Percentiles rank a stretch among this genome's conserved stretches.
phyloP scores from a whole-genome alignment of 30 jellyfish, hydroid and myxozoan genomes.

The Cassiopea andromeda region DNA sequence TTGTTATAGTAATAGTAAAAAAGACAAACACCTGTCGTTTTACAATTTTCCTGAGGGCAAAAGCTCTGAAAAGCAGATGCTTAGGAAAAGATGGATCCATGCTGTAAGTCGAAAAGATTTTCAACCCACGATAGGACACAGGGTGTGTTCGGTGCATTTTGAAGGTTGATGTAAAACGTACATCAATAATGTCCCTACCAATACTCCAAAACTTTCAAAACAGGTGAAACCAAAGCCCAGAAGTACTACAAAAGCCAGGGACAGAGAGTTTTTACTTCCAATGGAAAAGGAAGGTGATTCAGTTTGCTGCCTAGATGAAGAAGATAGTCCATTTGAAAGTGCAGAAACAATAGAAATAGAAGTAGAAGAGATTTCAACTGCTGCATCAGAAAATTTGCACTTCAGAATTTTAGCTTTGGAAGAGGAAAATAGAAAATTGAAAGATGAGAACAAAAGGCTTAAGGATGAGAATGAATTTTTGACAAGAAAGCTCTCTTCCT shows the following conservation, averaged over 20 bases:
- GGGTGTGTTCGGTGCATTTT: constrained; percentile 59
- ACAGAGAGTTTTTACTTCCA: constrained; percentile 1
- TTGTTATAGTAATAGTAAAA: constrained; percentile 28
- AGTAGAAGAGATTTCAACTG: not conserved
- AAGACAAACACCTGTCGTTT: constrained; percentile 22
- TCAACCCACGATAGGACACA: constrained; percentile 22
- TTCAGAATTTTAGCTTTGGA: not conserved
- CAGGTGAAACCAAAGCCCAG: not conserved
- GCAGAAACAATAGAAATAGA: not conserved
- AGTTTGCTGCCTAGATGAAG: not conserved
- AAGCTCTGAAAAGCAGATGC: constrained; percentile 40
- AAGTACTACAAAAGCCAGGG: constrained; percentile 26
- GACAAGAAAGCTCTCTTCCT: not conserved
- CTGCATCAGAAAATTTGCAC: not conserved
- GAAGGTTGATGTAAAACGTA: constrained; percentile 52
- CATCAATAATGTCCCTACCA: constrained; percentile 56
- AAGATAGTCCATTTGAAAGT: not conserved
- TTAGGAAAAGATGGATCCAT: constrained; percentile 36
- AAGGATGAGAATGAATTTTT: not conserved
- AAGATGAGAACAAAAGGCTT: not conserved
- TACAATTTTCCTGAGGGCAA: constrained; percentile 54
- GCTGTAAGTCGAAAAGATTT: constrained; percentile 31
- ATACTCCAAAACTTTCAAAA: constrained; percentile 26
- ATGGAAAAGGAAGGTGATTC: not conserved
- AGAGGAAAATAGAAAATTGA: not conserved